Percentiles rank a stretch among this genome's conserved stretches.
phyloP scores from a whole-genome alignment of 2,113 vertebrate species.

The Columbina picui region DNA sequence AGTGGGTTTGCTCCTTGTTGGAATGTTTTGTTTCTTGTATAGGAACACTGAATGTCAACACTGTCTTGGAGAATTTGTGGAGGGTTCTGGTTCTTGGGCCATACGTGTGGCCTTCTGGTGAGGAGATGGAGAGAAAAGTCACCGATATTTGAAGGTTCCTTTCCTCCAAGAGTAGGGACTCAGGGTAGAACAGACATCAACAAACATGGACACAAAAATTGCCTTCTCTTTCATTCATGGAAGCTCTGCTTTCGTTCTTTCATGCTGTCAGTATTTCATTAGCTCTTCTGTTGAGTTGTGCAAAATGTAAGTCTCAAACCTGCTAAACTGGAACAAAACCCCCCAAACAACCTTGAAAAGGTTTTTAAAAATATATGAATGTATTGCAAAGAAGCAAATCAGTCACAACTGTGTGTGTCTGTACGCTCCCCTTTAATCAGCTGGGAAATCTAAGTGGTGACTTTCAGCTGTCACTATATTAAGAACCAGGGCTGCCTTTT shows the following conservation, averaged over 20 bases:
- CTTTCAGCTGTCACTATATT: constrained; percentile 48
- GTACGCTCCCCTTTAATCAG: background rate
- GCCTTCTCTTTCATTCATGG: background rate
- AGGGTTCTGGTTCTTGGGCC: background rate
- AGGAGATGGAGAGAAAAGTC: background rate
- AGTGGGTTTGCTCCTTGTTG: background rate
- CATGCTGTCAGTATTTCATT: background rate
- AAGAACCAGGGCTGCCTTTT: constrained; percentile 56
- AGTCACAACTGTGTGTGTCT: background rate
- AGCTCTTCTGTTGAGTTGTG: background rate
- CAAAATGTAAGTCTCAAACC: background rate
- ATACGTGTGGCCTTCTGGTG: accelerated
- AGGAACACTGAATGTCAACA: background rate
- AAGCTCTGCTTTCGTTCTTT: background rate
- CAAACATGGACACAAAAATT: background rate
- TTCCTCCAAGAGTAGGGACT: background rate
- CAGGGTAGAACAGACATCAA: background rate
- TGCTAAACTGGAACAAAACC: background rate
- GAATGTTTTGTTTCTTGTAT: background rate
- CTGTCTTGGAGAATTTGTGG: background rate
- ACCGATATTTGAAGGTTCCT: background rate
- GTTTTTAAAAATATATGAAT: background rate
- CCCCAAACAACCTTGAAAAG: background rate
- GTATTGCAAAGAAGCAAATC: background rate
- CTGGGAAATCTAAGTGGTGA: constrained; percentile 3